Evolutionary conservation across 2,113 vertebrate genomes (phyloP).

Genomic region (Nothobranchius kuhntae): DNA sequence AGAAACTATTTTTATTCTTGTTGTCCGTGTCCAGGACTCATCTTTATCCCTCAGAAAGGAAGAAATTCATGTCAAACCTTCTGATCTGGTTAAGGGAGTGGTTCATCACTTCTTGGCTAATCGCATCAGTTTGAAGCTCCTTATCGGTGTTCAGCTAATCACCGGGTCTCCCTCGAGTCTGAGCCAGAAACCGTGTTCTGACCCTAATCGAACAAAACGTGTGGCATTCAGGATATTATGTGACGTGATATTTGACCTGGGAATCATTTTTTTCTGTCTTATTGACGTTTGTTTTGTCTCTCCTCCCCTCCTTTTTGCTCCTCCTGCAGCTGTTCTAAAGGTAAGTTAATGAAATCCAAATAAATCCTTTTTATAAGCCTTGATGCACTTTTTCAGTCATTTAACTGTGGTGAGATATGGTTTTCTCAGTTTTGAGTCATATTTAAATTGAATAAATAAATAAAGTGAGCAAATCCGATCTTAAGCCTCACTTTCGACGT

Average conservation of each 20-base stretch:
- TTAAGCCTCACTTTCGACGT: slow-evolving; percentile 32
- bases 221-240: slow-evolving; percentile 17
- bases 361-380: slow-evolving; percentile 20
- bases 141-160: slow-evolving; percentile 71
- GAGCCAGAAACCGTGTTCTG: slow-evolving; percentile 26
- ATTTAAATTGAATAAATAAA: slow-evolving; percentile 29
- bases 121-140: slow-evolving; percentile 61
- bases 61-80: slow-evolving; percentile 56
- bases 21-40: slow-evolving; percentile 37
- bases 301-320: slow-evolving; percentile 21
- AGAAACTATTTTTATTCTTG: slow-evolving; percentile 37
- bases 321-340: slow-evolving; percentile 75
- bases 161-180: slow-evolving; percentile 55
- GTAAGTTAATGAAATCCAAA: slow-evolving; percentile 67
- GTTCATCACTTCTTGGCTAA: slow-evolving; percentile 63
- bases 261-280: neutral
- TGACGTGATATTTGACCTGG: slow-evolving; percentile 22
- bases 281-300: slow-evolving; percentile 55
- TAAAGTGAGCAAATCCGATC: slow-evolving; percentile 6
- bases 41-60: slow-evolving; percentile 62
- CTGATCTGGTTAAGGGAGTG: slow-evolving; percentile 51
- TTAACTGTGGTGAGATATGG: slow-evolving; percentile 58
- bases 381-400: slow-evolving; percentile 18
- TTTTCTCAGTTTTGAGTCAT: slow-evolving; percentile 21
- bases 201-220: slow-evolving; percentile 38